These are phyloP conservation scores for Lateolabrax maculatus DNA, from an alignment of 2,797 vertebrate species.

Conservation along the genomic window DNA sequence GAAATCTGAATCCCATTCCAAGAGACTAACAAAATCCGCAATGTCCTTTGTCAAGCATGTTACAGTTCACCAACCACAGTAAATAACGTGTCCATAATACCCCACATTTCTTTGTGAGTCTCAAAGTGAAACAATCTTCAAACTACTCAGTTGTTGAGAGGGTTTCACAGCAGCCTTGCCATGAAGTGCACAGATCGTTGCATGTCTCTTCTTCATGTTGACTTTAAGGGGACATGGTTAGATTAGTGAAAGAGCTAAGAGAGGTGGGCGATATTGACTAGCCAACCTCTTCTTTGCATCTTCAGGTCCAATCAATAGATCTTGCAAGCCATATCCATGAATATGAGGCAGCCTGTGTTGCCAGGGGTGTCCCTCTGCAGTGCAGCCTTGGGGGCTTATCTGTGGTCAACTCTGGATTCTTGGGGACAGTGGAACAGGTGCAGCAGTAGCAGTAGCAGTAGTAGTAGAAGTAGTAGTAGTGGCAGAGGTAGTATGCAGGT, in stretches of 20 bases:
- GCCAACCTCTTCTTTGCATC: conserved; percentile 49
- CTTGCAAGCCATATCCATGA: conserved; percentile 68
- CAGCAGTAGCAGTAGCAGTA: conserved; percentile 67
- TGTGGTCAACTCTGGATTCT: conserved; percentile 78
- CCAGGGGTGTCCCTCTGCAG: conserved; percentile 72
- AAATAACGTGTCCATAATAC: conserved; percentile 23
- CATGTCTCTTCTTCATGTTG: conserved; percentile 12
- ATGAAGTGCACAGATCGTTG: conserved; percentile 17
- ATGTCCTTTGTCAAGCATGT: conserved; percentile 41
- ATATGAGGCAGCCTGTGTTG: conserved; percentile 66
- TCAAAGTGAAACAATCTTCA: conserved; percentile 15
- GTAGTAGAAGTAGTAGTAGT: conserved; percentile 65
- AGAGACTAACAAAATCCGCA: conserved; percentile 46
- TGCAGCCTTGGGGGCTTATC: conserved; percentile 72
- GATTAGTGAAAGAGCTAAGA: conserved; percentile 21
- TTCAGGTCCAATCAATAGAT: conserved; percentile 64
- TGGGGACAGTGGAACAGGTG: conserved; percentile 79
- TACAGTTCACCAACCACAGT: conserved; percentile 29
- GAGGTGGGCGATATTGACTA: conserved; percentile 39
- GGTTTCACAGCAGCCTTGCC: conserved; percentile 32
- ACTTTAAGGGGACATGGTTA: neutral
- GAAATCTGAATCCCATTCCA: conserved; percentile 37
- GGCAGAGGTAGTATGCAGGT: conserved; percentile 80
- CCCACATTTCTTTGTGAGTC: conserved; percentile 30
- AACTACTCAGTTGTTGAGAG: conserved; percentile 1